These are phyloP conservation scores for Ancistrus triradiatus DNA, from an alignment of 2,113 vertebrate genomes.

Conservation along the genomic window DNA sequence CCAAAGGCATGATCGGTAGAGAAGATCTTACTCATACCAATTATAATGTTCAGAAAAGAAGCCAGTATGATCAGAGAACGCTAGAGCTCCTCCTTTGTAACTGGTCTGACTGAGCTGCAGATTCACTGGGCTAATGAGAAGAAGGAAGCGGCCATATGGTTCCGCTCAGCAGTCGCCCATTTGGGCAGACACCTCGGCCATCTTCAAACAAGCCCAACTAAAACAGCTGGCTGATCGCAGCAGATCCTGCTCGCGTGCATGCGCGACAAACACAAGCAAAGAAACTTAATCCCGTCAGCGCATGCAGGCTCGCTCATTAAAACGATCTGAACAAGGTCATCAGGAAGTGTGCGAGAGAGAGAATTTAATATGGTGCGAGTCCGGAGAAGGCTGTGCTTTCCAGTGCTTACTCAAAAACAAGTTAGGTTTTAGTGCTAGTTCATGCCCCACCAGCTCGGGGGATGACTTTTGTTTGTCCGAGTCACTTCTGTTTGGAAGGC, in stretches of 20 bases:
- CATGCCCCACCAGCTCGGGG: too few species aligned
- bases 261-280: conserved; percentile 41
- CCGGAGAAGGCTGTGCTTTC: too few species aligned
- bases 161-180: conserved; percentile 53
- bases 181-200: conserved; percentile 48
- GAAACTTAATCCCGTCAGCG: neutral
- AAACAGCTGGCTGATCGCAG: conserved; percentile 20
- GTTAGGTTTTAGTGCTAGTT: too few species aligned
- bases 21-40: too few species aligned
- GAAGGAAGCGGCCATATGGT: conserved; percentile 57
- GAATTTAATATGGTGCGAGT: too few species aligned
- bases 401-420: too few species aligned
- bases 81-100: neutral
- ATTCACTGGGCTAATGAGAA: conserved; percentile 30
- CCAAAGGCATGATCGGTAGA: too few species aligned
- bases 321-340: too few species aligned
- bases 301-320: neutral
- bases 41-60: too few species aligned
- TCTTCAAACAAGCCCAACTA: conserved; percentile 40
- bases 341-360: too few species aligned
- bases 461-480: too few species aligned
- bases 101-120: conserved; percentile 29
- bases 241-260: neutral
- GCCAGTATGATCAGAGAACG: neutral
- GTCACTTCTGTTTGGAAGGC: too few species aligned